Evolutionary conservation across 2,888 invertebrate species (phyloP).

Genomic region (Drosophila fungiperda): DNA sequence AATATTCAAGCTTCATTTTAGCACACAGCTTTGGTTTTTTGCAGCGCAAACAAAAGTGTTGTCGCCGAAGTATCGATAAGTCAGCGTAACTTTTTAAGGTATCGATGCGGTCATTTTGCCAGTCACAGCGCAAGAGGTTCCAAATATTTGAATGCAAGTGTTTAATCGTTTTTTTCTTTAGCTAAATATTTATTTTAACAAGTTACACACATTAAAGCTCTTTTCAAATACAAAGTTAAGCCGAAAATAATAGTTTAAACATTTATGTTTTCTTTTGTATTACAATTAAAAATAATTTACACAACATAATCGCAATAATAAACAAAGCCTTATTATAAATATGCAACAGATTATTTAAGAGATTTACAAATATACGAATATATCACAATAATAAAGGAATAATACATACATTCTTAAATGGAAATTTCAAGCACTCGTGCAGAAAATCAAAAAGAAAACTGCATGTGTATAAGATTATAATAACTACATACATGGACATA

Average conservation of each 20-base stretch:
- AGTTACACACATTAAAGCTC: conserved; percentile 72
- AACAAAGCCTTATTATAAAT: conserved; percentile 70
- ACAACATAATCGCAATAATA: conserved; percentile 44
- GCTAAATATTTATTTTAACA: conserved; percentile 56
- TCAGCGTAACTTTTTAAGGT: not conserved
- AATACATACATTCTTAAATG: conserved; percentile 79
- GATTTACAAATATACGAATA: conserved; percentile 77
- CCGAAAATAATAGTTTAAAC: conserved; percentile 18
- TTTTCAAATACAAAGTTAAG: conserved; percentile 57
- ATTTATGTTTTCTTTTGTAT: conserved; percentile 21
- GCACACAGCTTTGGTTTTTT: conserved; percentile 3
- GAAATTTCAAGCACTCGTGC: conserved; percentile 67
- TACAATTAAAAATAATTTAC: conserved; percentile 43
- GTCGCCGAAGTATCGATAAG: conserved; percentile 13
- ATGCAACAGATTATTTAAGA: conserved; percentile 77
- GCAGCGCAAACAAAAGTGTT: conserved; percentile 10
- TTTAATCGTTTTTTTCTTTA: not conserved
- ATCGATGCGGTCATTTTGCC: not conserved
- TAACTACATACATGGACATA: conserved; percentile 24
- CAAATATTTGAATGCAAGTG: not conserved
- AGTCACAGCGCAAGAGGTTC: conserved; percentile 14
- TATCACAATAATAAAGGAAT: conserved; percentile 84
- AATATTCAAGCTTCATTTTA: conserved; percentile 57
- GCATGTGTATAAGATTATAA: conserved; percentile 44
- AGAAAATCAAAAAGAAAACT: conserved; percentile 40